Conservation (phyloP, 2,113 vertebrate genomes). For the Saccopteryx leptura region DNA sequence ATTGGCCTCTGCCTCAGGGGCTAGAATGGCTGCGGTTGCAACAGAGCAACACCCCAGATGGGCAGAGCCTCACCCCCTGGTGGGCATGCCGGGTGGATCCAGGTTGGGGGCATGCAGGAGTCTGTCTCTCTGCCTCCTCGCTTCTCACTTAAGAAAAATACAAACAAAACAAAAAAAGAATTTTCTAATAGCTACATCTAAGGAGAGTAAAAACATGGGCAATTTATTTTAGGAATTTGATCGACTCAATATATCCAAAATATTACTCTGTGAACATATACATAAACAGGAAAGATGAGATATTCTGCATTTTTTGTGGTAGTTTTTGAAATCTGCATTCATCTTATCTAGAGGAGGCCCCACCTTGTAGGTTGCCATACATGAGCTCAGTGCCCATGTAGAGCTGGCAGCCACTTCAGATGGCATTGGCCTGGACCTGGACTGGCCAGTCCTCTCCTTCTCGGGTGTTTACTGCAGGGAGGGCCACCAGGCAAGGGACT, state of each 20-base stretch:
- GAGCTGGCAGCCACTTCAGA: fast-evolving
- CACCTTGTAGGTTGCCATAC: fast-evolving
- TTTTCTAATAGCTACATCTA: background rate
- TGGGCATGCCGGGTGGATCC: too few species aligned
- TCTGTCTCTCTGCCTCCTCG: too few species aligned
- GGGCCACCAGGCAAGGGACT: background rate
- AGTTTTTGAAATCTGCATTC: background rate
- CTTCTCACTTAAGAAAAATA: too few species aligned
- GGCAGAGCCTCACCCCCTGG: too few species aligned
- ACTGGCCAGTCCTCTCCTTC: background rate
- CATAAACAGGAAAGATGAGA: background rate
- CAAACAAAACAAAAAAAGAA: background rate
- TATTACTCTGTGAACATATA: background rate
- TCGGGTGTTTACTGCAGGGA: background rate
- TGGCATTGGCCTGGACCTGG: background rate
- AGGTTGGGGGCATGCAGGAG: too few species aligned
- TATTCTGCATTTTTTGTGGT: background rate
- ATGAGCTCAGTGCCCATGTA: fast-evolving
- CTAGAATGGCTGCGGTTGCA: too few species aligned
- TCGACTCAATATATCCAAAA: background rate
- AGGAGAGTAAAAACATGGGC: background rate
- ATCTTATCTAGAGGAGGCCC: background rate
- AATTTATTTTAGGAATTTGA: background rate
- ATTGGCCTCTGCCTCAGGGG: too few species aligned
- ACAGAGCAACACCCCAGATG: too few species aligned